Conservation (phyloP, 2,797 vertebrate species). For the Pristis pectinata region DNA sequence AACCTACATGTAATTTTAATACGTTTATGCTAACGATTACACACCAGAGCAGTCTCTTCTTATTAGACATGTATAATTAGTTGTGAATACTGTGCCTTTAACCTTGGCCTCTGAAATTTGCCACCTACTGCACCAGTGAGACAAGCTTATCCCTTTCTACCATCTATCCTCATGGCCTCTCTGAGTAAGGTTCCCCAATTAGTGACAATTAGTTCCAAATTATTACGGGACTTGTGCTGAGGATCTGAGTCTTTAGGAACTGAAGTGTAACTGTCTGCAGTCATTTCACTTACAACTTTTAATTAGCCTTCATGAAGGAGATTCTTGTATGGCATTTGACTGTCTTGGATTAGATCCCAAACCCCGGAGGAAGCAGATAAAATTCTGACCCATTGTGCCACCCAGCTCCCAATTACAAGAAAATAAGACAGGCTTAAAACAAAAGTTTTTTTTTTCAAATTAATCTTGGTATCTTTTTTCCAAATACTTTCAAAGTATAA, state of each 20-base stretch:
- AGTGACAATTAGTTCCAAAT: constrained; percentile 30
- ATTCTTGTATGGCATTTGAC: not conserved
- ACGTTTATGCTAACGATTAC: constrained; percentile 25
- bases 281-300: not conserved
- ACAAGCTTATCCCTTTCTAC: not conserved
- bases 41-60: constrained; percentile 12
- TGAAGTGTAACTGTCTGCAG: not conserved
- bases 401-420: not conserved
- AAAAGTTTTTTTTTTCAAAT: not conserved
- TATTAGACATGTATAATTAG: constrained; percentile 33
- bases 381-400: not conserved
- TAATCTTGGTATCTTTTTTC: not conserved
- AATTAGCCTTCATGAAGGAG: not conserved
- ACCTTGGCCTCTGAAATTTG: not conserved
- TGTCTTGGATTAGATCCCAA: not conserved
- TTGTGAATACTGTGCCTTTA: constrained; percentile 15
- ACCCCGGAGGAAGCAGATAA: not conserved
- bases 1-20: not conserved
- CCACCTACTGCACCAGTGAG: not conserved
- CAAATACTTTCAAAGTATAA: not conserved
- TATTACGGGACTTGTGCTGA: constrained; percentile 5
- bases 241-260: not conserved
- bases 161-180: constrained; percentile 2
- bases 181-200: not conserved
- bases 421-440: not conserved